Base-by-base conservation (phyloP, 1,140 invertebrate genomes). In the Neuroterus valhalla region DNA sequence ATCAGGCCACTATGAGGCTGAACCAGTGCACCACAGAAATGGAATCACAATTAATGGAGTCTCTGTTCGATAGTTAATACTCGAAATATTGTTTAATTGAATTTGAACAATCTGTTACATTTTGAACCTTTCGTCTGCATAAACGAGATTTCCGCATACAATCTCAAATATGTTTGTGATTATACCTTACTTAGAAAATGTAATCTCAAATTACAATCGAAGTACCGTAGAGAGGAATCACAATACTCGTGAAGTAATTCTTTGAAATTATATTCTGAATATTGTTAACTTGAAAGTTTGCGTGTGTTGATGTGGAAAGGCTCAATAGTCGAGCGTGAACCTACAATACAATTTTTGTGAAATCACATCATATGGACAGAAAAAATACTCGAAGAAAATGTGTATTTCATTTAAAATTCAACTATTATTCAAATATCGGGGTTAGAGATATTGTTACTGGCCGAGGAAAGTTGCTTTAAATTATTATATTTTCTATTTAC, bases 41-140 rank as follows among this genome's bases (percentile, higher is more conserved):
- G 91, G 92, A 8, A 93, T 94, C 72, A 94, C 94, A 31, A 94
- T 94, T 76, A 94, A 94, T 80, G 94, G 94, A 46, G 94, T 94
- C 10, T 91, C 93, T 62, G 93, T 94, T 68, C 91, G 93, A 91
- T 94, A 91, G 85, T 82, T 81, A n/a, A 68, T 72, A 43, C 2
- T 21, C 66, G 43, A 67, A 68, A 26, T n/a, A n/a, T n/a, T n/a
- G n/a, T n/a, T 23, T 76, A 17, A 44, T 21, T 19, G 44, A 48
- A 55, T 17, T 19, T n/a, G 42, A 48, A 70, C 21, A 43, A 44
- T n/a, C n/a, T n/a, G 26, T 44, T 44, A 2, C 62, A 68, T 50
- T 12, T 52, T 46, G 31, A 45, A 62, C 73, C 70, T 66, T 43
- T n/a, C n/a, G n/a, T n/a, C n/a, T n/a, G n/a, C n/a, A n/a, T n/a